Conservation (phyloP, 2,113 vertebrate species). For the Corythornis cristatus region DNA sequence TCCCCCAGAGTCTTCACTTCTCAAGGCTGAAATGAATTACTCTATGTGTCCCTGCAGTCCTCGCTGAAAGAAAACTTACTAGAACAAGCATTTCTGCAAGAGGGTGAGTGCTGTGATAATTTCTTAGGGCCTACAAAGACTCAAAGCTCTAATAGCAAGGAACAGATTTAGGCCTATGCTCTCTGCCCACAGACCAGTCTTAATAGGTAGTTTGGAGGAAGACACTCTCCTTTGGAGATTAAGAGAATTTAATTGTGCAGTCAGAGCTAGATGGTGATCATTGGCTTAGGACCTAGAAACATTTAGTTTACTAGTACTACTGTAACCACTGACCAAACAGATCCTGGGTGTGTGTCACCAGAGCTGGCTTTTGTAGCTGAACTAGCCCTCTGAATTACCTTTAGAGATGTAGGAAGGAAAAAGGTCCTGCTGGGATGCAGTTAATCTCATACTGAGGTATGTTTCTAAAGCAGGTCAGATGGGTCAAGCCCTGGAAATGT, state of each 20-base stretch:
- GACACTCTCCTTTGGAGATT: background rate
- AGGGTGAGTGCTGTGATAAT: fast-evolving
- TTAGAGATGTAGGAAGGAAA: background rate
- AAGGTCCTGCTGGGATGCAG: background rate
- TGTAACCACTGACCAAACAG: fast-evolving
- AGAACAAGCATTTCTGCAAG: background rate
- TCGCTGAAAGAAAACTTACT: background rate
- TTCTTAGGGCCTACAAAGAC: background rate
- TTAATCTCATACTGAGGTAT: background rate
- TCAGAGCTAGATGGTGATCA: background rate
- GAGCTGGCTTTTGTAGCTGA: background rate
- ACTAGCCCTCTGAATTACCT: background rate
- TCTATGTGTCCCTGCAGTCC: background rate
- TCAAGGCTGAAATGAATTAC: background rate
- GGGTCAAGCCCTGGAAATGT: constrained; percentile 4
- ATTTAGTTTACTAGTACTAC: fast-evolving
- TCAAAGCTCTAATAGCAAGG: background rate
- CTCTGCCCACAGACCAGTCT: background rate
- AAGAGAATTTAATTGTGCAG: background rate
- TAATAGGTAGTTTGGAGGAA: background rate
- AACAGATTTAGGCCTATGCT: background rate
- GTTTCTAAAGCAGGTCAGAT: background rate
- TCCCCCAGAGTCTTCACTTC: background rate
- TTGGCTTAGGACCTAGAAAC: background rate
- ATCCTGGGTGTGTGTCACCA: background rate